These are phyloP conservation scores for Orchestes rusci DNA, from an alignment of 2,888 invertebrate species.

Conservation along the genomic window DNA sequence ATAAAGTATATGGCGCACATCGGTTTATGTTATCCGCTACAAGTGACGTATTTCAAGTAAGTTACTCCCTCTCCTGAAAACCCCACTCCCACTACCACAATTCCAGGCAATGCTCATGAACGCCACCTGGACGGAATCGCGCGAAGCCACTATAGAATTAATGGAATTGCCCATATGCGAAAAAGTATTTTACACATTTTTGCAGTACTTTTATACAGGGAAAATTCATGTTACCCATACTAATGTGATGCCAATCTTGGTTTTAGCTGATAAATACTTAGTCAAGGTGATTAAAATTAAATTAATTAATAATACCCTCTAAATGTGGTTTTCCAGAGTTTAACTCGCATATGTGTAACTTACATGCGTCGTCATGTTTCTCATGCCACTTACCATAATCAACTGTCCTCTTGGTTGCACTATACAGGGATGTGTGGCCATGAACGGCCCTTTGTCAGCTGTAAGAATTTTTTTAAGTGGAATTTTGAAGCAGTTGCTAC, in stretches of 20 bases:
- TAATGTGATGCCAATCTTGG: slow-evolving; percentile 80
- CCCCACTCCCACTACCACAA: background rate
- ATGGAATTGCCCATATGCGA: slow-evolving; percentile 82
- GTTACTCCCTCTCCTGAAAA: slow-evolving; percentile 7
- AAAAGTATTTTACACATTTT: slow-evolving; percentile 78
- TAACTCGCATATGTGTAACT: slow-evolving; percentile 72
- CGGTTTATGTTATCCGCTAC: slow-evolving; percentile 86
- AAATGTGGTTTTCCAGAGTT: slow-evolving; percentile 50
- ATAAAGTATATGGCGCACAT: slow-evolving; percentile 78
- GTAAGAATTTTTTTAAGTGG: slow-evolving; percentile 83
- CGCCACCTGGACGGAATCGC: slow-evolving; percentile 87
- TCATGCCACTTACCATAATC: slow-evolving; percentile 72
- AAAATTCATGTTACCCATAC: slow-evolving; percentile 77
- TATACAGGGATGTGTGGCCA: slow-evolving; percentile 82
- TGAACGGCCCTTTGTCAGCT: slow-evolving; percentile 56
- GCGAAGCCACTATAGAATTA: slow-evolving; percentile 73
- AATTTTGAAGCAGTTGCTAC: slow-evolving; percentile 79
- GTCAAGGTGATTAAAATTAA: slow-evolving; percentile 57
- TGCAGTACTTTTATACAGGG: slow-evolving; percentile 84
- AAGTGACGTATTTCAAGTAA: slow-evolving; percentile 90
- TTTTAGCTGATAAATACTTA: slow-evolving; percentile 91
- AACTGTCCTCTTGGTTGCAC: slow-evolving; percentile 84
- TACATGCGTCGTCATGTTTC: slow-evolving; percentile 87
- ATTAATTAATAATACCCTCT: background rate
- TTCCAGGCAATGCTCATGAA: slow-evolving; percentile 87